Evolutionary conservation across 2,797 vertebrate species (phyloP).

Genomic region (Sandelia bainsii): DNA sequence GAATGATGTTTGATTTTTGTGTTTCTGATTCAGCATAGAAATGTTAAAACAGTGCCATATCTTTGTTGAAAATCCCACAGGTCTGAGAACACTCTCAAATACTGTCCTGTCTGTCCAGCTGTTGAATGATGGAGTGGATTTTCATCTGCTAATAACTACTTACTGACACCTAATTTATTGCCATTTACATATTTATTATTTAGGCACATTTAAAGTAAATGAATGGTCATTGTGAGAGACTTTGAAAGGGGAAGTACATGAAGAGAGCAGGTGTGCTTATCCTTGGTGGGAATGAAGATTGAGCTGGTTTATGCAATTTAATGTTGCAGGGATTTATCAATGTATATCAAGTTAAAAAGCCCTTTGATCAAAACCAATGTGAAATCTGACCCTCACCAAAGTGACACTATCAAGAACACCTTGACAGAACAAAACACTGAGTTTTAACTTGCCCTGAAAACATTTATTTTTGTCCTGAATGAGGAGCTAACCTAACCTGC

Average conservation of each 20-base stretch:
- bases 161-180: constrained; percentile 78
- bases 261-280: constrained; percentile 55
- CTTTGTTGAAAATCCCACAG: constrained; percentile 74
- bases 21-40: constrained; percentile 76
- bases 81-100: constrained; percentile 66
- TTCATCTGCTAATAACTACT: constrained; percentile 73
- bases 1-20: constrained; percentile 74
- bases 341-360: constrained; percentile 57
- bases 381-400: constrained; percentile 81
- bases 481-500: constrained; percentile 42
- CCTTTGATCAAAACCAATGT: constrained; percentile 64
- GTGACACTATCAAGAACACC: constrained; percentile 54
- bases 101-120: constrained; percentile 46
- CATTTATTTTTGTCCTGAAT: constrained; percentile 13
- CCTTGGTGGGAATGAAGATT: constrained; percentile 87
- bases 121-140: constrained; percentile 65
- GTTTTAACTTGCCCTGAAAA: constrained; percentile 25
- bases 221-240: constrained; percentile 44
- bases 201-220: constrained; percentile 77
- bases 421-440: constrained; percentile 27
- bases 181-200: constrained; percentile 79
- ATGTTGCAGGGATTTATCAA: constrained; percentile 65
- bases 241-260: constrained; percentile 40
- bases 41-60: constrained; percentile 85
- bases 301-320: constrained; percentile 76